phyloP scores from a whole-genome alignment of 2,113 vertebrate genomes.

The Menidia beryllina region DNA sequence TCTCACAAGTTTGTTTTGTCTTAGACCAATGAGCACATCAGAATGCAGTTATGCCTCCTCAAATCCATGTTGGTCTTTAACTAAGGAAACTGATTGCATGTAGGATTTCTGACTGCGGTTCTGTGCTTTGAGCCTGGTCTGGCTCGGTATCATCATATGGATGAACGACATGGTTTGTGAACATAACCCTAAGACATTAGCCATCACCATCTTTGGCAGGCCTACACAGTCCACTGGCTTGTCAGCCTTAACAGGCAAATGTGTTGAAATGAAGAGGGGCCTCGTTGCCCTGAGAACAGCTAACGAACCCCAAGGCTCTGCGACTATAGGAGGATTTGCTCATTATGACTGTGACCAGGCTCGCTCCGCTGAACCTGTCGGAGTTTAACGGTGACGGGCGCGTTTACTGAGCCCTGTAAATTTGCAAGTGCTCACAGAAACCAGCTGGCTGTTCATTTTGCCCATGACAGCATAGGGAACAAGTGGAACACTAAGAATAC shows the following conservation, averaged over 20 bases:
- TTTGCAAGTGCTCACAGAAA: constrained; percentile 29
- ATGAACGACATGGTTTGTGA: not conserved
- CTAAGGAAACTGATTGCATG: not conserved
- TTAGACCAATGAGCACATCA: too few species aligned
- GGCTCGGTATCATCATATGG: not conserved
- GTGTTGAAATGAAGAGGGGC: constrained; percentile 56
- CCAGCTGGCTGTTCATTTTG: constrained; percentile 23
- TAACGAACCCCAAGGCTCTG: constrained; percentile 68
- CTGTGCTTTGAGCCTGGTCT: not conserved
- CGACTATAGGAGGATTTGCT: constrained; percentile 37
- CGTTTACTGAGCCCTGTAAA: constrained; percentile 4
- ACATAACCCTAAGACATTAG: constrained; percentile 36
- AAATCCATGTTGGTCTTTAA: too few species aligned
- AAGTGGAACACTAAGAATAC: constrained; percentile 18
- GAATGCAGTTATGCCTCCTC: too few species aligned
- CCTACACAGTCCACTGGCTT: constrained; percentile 59
- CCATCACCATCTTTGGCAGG: constrained; percentile 60
- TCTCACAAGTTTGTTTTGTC: too few species aligned
- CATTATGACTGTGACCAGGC: constrained; percentile 46
- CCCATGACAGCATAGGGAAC: constrained; percentile 17
- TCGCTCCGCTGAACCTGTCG: constrained; percentile 61
- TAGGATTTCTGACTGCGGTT: not conserved
- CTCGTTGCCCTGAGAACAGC: constrained; percentile 41
- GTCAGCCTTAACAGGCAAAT: constrained; percentile 55
- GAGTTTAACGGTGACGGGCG: not conserved